Evolutionary conservation across 1,140 invertebrate species (phyloP).

Genomic region (Portunus trituberculatus): DNA sequence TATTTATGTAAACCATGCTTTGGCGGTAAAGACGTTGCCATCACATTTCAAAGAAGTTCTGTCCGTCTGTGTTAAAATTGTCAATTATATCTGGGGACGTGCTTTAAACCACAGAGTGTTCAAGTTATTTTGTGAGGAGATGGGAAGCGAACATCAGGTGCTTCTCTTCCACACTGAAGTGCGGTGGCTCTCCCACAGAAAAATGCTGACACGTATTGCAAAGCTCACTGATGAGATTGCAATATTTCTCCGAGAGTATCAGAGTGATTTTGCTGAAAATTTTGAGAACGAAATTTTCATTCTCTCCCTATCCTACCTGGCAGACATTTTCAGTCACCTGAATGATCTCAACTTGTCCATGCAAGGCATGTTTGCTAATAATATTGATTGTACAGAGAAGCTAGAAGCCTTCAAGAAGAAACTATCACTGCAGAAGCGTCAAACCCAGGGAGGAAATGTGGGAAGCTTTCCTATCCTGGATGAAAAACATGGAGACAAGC

Average conservation of each 20-base stretch:
- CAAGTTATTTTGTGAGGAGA: neutral
- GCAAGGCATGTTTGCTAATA: neutral
- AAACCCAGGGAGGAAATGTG: neutral
- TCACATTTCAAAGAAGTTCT: no score
- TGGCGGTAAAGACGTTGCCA: no score
- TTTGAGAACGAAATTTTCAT: conserved; percentile 31
- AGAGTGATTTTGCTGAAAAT: neutral
- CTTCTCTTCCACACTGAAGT: neutral
- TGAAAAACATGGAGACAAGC: neutral
- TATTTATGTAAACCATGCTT: no score
- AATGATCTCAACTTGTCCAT: conserved; percentile 29
- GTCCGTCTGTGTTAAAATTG: no score
- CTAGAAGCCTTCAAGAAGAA: conserved; percentile 17
- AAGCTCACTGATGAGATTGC: neutral
- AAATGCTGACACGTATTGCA: neutral
- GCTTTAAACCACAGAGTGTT: neutral
- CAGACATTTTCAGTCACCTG: no score
- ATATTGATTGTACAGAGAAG: neutral
- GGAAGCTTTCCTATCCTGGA: neutral
- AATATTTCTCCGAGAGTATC: conserved; percentile 40
- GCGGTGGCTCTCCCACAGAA: neutral
- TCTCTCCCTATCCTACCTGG: neutral
- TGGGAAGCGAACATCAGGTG: neutral
- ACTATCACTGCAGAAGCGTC: conserved; percentile 24
- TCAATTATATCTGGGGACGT: no score